Evolutionary conservation across 2,797 vertebrate species (phyloP).

Genomic region (Myiothlypis chrysogaster): DNA sequence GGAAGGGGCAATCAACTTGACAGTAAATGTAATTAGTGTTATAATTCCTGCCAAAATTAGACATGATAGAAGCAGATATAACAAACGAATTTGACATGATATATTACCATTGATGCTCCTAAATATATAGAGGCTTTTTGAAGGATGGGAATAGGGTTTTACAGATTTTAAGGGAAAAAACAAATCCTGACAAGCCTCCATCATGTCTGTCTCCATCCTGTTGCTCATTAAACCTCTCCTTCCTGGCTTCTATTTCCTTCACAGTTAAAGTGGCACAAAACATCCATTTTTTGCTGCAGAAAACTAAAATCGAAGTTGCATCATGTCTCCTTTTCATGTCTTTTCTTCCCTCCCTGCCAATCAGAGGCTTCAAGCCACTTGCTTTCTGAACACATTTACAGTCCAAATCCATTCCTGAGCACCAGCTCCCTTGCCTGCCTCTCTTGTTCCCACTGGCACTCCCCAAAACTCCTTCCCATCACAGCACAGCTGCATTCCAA

Average conservation of each 20-base stretch:
- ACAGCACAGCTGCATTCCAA: background rate
- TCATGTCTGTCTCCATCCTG: background rate
- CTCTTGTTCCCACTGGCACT: background rate
- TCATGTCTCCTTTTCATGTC: background rate
- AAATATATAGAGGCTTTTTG: background rate
- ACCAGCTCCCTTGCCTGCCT: background rate
- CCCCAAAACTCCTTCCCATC: background rate
- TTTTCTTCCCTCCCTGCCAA: background rate
- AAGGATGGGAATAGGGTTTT: background rate
- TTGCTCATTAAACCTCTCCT: background rate
- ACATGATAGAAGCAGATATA: slow-evolving; percentile 8
- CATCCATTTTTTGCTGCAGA: background rate
- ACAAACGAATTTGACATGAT: background rate
- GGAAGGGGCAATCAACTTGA: slow-evolving; percentile 29
- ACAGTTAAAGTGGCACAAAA: background rate
- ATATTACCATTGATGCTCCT: background rate
- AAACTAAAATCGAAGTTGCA: background rate
- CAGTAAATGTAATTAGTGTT: slow-evolving; percentile 37
- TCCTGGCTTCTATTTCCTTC: background rate
- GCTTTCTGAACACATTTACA: background rate
- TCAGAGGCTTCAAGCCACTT: background rate
- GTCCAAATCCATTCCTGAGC: background rate
- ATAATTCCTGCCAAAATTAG: slow-evolving; percentile 38
- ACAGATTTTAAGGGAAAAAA: background rate
- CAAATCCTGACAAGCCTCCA: background rate